Evolutionary conservation across 2,888 invertebrate genomes (phyloP).

Genomic region (Trichogramma evanescens): DNA sequence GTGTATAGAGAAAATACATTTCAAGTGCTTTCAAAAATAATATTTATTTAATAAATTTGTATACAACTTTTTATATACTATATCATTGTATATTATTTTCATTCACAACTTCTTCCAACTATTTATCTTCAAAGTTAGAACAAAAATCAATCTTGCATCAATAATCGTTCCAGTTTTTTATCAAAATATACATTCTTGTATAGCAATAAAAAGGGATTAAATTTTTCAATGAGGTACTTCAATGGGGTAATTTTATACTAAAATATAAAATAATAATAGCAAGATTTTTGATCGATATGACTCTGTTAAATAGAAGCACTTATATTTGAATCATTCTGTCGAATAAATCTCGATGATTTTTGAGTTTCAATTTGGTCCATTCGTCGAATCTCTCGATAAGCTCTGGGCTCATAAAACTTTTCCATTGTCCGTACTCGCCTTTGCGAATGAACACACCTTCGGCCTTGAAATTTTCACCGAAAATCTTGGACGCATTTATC

Average conservation of each 20-base stretch:
- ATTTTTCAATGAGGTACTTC: no score
- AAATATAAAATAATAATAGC: no score
- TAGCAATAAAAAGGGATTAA: no score
- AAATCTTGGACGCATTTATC: constrained; percentile 16
- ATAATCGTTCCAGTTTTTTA: no score
- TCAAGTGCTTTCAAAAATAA: constrained; percentile 17
- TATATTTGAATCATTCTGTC: no score
- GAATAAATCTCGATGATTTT: no score
- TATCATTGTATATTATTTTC: constrained; percentile 15
- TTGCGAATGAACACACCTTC: neutral
- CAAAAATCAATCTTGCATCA: neutral
- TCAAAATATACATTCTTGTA: no score
- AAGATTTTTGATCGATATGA: no score
- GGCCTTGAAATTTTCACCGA: neutral
- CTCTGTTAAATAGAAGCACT: no score
- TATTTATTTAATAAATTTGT: constrained; percentile 23
- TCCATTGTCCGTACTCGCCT: neutral
- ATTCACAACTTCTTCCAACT: neutral
- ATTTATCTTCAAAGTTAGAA: constrained; percentile 7
- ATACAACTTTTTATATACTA: constrained; percentile 18
- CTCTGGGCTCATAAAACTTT: neutral
- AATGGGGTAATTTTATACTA: no score
- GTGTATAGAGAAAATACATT: neutral
- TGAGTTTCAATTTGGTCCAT: neutral
- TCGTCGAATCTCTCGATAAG: neutral